phyloP scores from a whole-genome alignment of 2,888 invertebrate genomes.

The Sericinus montela region DNA sequence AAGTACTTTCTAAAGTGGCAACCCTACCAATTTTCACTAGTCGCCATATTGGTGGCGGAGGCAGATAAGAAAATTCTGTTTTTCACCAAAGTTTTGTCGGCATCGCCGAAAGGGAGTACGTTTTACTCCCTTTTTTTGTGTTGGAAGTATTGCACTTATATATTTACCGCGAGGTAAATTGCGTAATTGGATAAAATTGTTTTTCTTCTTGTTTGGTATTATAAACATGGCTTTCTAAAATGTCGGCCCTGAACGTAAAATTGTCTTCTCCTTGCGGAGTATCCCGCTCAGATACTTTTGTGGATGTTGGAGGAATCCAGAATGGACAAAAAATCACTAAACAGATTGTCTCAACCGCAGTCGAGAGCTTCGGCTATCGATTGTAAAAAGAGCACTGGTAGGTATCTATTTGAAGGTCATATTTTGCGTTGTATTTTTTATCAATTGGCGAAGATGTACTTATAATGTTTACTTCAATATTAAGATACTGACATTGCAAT shows the following conservation, averaged over 20 bases:
- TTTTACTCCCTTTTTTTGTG: slow-evolving; percentile 78
- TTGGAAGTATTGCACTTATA: slow-evolving; percentile 45
- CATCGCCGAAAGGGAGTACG: slow-evolving; percentile 83
- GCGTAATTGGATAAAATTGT: slow-evolving; percentile 41
- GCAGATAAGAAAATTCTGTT: slow-evolving; percentile 75
- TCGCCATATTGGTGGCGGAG: slow-evolving; percentile 87
- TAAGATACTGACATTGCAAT: slow-evolving; percentile 7
- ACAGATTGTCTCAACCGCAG: slow-evolving; percentile 83
- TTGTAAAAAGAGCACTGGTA: slow-evolving; percentile 86
- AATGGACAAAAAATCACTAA: slow-evolving; percentile 89
- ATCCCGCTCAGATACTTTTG: slow-evolving; percentile 75
- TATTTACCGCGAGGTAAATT: slow-evolving; percentile 57
- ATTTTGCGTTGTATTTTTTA: background rate
- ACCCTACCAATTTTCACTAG: slow-evolving; percentile 27
- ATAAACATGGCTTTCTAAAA: slow-evolving; percentile 91
- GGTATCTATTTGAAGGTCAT: slow-evolving; percentile 48
- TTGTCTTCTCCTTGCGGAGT: slow-evolving; percentile 86
- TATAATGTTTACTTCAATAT: slow-evolving; percentile 8
- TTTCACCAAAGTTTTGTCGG: slow-evolving; percentile 79
- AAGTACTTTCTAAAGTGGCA: no score
- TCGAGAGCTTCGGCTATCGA: slow-evolving; percentile 86
- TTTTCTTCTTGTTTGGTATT: slow-evolving; percentile 77
- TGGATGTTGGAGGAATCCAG: slow-evolving; percentile 79
- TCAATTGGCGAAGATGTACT: background rate
- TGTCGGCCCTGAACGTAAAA: slow-evolving; percentile 85